Conservation (phyloP, 2,888 invertebrate species). For the Eristalinus aeneus region DNA sequence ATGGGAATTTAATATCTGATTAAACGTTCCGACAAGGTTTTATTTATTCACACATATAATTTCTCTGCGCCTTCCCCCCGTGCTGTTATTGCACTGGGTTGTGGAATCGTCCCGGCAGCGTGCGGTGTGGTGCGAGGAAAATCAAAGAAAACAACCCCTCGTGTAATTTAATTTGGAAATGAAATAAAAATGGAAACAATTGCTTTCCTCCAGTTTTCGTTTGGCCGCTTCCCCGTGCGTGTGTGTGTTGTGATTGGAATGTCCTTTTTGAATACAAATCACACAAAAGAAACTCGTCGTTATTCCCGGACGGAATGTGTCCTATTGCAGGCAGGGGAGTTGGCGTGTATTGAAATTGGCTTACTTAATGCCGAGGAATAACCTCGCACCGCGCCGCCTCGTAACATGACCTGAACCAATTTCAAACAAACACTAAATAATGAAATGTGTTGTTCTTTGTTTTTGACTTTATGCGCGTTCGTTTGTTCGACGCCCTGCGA, state of each 20-base stretch:
- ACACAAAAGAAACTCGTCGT: constrained; percentile 10
- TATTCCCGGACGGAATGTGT: not conserved
- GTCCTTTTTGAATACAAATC: constrained; percentile 41
- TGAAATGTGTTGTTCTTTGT: not conserved
- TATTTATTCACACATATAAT: constrained; percentile 8
- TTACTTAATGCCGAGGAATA: not conserved
- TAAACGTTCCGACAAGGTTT: constrained; percentile 46
- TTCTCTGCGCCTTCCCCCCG: not conserved
- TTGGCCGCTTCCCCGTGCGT: not conserved
- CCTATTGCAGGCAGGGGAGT: not conserved
- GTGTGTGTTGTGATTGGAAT: constrained; percentile 12
- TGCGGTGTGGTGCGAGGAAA: not conserved
- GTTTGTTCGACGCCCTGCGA: not conserved
- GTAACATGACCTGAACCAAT: not conserved
- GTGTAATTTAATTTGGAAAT: constrained; percentile 42
- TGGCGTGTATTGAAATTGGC: constrained; percentile 18
- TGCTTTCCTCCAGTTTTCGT: not conserved
- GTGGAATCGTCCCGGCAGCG: not conserved
- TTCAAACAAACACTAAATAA: not conserved
- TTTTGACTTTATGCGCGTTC: not conserved
- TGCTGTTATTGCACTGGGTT: not conserved
- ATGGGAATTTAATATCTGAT: constrained; percentile 61
- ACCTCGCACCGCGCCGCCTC: not conserved
- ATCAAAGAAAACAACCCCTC: constrained; percentile 45
- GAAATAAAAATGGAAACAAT: constrained; percentile 42